These are phyloP conservation scores for Egretta garzetta DNA, from an alignment of 2,113 vertebrate species.

Conservation along the genomic window DNA sequence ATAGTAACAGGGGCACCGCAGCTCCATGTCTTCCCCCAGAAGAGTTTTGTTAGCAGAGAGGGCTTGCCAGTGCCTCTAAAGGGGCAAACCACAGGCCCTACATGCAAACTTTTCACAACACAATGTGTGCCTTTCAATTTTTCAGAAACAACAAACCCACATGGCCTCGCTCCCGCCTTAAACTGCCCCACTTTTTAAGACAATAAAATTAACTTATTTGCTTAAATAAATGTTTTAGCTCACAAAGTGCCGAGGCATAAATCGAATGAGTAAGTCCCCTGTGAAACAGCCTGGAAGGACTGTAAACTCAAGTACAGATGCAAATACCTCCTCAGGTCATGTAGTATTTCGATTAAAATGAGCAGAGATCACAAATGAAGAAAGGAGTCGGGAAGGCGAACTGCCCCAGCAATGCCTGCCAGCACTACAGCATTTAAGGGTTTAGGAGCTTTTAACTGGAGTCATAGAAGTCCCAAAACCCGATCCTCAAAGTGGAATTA, in stretches of 20 bases:
- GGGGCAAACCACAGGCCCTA: not conserved
- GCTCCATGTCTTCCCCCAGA: not conserved
- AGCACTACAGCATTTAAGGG: fast-evolving
- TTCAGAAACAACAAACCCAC: not conserved
- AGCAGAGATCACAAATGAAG: not conserved
- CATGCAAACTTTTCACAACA: not conserved
- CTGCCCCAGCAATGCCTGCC: not conserved
- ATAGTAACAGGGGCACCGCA: not conserved
- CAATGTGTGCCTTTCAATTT: not conserved
- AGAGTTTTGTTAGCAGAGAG: not conserved
- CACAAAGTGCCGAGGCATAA: not conserved
- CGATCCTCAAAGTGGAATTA: not conserved
- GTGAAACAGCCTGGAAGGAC: not conserved
- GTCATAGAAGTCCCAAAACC: not conserved
- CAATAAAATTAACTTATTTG: slow-evolving; percentile 1
- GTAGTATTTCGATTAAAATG: not conserved
- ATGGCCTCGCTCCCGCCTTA: not conserved
- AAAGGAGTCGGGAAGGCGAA: not conserved
- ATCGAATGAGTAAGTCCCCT: slow-evolving; percentile 1
- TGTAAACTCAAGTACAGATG: not conserved
- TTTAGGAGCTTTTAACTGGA: not conserved
- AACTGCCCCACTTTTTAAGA: not conserved
- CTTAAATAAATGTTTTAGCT: slow-evolving; percentile 28
- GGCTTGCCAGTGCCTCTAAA: not conserved
- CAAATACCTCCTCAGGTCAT: not conserved